A percentile compares a stretch with the other conserved stretches of the same genome.
Evolutionary conservation across 2,113 vertebrate species (phyloP).

Genomic region (Stictonetta naevosa): DNA sequence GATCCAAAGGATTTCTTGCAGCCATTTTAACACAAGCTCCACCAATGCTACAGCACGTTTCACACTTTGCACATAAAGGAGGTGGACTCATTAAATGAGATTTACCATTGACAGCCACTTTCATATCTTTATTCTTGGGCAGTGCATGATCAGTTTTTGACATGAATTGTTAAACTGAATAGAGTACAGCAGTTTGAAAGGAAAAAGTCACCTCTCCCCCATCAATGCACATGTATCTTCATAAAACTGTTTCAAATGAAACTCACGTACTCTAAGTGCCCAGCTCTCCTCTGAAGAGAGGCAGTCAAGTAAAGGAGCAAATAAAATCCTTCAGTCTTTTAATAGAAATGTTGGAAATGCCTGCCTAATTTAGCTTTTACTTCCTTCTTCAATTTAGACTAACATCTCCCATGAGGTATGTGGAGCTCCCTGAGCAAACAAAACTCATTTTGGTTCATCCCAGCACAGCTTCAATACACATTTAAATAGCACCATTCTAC

Average conservation of each 20-base stretch:
- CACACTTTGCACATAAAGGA: neutral
- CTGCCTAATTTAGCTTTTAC: constrained; percentile 54
- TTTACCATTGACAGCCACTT: neutral
- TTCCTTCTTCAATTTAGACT: constrained; percentile 50
- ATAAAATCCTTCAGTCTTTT: constrained; percentile 46
- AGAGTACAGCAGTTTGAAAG: neutral
- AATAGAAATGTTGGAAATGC: constrained; percentile 45
- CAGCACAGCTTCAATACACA: neutral
- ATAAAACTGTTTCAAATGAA: neutral
- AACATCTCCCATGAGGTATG: constrained; percentile 12
- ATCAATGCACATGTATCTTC: neutral
- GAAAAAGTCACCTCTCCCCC: neutral
- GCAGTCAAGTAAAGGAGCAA: neutral
- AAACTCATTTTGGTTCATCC: neutral
- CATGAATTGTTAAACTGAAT: neutral
- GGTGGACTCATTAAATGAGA: neutral
- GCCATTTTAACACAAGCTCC: neutral
- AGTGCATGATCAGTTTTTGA: neutral
- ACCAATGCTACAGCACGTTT: neutral
- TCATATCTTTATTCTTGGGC: neutral
- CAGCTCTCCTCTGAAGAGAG: neutral
- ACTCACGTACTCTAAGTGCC: neutral
- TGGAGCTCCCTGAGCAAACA: neutral
- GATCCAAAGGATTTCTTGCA: neutral
- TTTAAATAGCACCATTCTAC: neutral